Conservation (phyloP, 2,113 vertebrate species). For the Chionis minor region DNA sequence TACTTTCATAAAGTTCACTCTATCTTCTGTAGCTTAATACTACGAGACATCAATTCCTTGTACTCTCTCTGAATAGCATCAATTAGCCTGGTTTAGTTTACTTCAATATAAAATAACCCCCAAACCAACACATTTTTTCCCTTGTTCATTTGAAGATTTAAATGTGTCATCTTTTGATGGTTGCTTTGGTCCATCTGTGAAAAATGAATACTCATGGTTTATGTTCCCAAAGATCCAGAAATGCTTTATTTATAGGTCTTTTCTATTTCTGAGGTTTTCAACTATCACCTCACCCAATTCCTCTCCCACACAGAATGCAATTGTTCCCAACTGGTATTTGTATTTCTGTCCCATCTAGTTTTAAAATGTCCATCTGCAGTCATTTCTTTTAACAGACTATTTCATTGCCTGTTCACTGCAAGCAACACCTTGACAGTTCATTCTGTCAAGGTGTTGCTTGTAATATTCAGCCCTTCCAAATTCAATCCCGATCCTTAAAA, state of each 20-base stretch:
- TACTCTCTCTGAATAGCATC: conserved; percentile 19
- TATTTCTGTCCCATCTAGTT: background rate
- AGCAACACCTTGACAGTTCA: background rate
- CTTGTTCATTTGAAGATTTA: background rate
- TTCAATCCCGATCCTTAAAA: background rate
- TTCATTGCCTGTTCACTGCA: background rate
- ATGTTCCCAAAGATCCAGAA: background rate
- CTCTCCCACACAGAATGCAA: background rate
- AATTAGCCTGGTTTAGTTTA: conserved; percentile 26
- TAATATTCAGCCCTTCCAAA: background rate
- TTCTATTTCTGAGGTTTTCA: background rate
- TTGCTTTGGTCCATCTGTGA: background rate
- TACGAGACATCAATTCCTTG: background rate
- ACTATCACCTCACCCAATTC: background rate
- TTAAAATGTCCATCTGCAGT: background rate
- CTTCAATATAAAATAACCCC: background rate
- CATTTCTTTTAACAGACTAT: background rate
- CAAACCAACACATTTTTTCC: background rate
- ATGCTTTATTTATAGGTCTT: background rate
- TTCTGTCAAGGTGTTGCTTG: background rate
- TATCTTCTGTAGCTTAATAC: background rate
- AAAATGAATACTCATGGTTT: background rate
- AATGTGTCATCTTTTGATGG: background rate
- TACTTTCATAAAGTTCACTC: background rate
- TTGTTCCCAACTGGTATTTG: background rate